Percentiles rank a stretch among this genome's conserved stretches.
phyloP scores from a whole-genome alignment of 2,797 vertebrate genomes.

The Margarornis squamiger region DNA sequence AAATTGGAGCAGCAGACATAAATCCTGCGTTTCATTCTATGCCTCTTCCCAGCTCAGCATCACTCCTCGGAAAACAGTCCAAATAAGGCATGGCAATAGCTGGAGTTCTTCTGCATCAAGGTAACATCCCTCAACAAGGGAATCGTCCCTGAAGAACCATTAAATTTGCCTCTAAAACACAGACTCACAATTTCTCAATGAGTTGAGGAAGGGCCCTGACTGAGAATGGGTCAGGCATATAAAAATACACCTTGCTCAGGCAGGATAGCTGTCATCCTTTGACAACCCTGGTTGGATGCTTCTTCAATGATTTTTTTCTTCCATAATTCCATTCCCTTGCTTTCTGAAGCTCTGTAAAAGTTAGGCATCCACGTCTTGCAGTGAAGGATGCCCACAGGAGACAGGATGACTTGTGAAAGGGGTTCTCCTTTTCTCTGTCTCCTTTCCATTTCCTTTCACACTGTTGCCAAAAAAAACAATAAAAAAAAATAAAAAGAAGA shows the following conservation, averaged over 20 bases:
- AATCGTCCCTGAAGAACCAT: no score
- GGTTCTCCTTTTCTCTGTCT: not conserved
- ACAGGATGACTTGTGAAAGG: not conserved
- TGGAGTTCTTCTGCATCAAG: not conserved
- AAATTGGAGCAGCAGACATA: not conserved
- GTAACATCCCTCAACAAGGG: not conserved
- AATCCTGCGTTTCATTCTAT: not conserved
- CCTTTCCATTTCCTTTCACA: not conserved
- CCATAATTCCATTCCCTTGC: not conserved
- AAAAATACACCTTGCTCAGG: not conserved
- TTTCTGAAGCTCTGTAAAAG: not conserved
- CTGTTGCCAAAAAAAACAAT: not conserved
- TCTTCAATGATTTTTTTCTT: not conserved
- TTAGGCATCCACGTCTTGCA: not conserved
- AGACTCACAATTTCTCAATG: not conserved
- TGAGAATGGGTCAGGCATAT: not conserved
- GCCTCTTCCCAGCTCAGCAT: not conserved
- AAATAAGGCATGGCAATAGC: not conserved
- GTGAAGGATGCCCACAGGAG: not conserved
- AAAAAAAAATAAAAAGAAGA: no score
- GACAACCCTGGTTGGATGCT: not conserved
- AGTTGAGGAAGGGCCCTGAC: not conserved
- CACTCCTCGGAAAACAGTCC: not conserved
- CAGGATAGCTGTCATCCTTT: not conserved
- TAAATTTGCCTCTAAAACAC: not conserved